A percentile compares a stretch with the other conserved stretches of the same genome.
These are phyloP conservation scores for Riparia riparia DNA, from an alignment of 2,113 vertebrate species.

Conservation along the genomic window DNA sequence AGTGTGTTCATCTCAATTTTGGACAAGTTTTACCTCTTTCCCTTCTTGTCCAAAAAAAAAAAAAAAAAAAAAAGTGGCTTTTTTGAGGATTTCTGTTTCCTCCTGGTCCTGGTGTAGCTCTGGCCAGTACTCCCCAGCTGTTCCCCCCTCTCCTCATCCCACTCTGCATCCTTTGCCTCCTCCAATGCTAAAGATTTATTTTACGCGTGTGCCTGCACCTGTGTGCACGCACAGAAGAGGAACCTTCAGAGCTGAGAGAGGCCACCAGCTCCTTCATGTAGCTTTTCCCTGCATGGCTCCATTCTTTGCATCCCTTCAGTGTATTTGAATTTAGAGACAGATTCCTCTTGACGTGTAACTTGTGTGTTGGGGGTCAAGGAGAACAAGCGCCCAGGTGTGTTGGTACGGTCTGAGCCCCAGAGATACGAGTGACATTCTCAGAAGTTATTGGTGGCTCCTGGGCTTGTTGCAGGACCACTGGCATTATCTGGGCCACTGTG, in stretches of 20 bases:
- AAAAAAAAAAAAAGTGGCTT: neutral
- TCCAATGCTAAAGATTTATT: neutral
- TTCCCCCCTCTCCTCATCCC: neutral
- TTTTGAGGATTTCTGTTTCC: neutral
- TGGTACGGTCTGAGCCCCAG: neutral
- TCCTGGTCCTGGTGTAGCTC: neutral
- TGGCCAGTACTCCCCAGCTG: neutral
- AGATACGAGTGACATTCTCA: neutral
- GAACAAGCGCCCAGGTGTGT: rapidly evolving
- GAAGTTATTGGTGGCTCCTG: neutral
- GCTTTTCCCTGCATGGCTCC: constrained; percentile 29
- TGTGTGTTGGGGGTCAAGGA: neutral
- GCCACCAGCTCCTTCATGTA: neutral
- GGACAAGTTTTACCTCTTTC: neutral
- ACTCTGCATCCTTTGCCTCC: neutral
- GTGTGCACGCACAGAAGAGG: neutral
- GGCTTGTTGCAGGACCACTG: neutral
- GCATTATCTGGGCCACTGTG: neutral
- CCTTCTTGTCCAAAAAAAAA: neutral
- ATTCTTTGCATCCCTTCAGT: neutral
- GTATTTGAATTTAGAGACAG: neutral
- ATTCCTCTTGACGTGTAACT: rapidly evolving
- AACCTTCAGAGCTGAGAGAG: neutral
- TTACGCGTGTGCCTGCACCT: neutral
- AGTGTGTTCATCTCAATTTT: rapidly evolving